phyloP scores from a whole-genome alignment of 2,888 invertebrate species.

The Sphinx pinastri region DNA sequence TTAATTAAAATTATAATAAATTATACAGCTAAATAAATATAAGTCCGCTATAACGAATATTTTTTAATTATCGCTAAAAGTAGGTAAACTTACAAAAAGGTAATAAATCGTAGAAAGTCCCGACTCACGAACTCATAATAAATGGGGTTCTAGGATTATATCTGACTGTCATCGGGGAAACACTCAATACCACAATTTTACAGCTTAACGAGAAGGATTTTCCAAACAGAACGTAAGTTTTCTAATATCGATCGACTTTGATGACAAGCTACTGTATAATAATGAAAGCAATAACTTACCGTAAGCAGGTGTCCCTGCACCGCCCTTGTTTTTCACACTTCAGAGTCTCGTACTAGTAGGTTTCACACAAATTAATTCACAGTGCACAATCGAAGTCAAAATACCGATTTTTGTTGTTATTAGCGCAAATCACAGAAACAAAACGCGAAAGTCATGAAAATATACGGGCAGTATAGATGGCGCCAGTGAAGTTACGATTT shows the following conservation, averaged over 20 bases:
- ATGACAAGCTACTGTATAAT: conserved; percentile 39
- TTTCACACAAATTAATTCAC: conserved; percentile 44
- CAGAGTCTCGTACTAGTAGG: conserved; percentile 31
- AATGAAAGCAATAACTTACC: conserved; percentile 27
- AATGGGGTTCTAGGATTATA: conserved; percentile 43
- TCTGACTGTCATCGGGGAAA: neutral
- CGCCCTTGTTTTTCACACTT: conserved; percentile 30
- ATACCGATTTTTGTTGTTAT: conserved; percentile 48
- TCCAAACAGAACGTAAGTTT: conserved; percentile 56
- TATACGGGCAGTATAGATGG: conserved; percentile 40
- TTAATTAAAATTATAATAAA: neutral
- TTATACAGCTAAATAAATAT: neutral
- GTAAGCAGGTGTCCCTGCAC: conserved; percentile 39
- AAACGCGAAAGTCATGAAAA: conserved; percentile 43
- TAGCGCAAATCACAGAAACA: conserved; percentile 50
- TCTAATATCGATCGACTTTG: conserved; percentile 75
- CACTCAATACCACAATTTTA: conserved; percentile 6
- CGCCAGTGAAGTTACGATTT: conserved; percentile 36
- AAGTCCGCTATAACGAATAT: neutral
- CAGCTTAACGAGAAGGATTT: neutral
- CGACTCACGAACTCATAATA: conserved; percentile 38
- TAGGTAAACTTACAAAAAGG: neutral
- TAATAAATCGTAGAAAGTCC: conserved; percentile 45
- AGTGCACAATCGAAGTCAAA: conserved; percentile 37
- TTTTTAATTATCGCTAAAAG: neutral